A percentile compares a stretch with the other conserved stretches of the same genome.
Conservation (phyloP, 2,888 invertebrate species). For the Darwinula stevensoni region DNA sequence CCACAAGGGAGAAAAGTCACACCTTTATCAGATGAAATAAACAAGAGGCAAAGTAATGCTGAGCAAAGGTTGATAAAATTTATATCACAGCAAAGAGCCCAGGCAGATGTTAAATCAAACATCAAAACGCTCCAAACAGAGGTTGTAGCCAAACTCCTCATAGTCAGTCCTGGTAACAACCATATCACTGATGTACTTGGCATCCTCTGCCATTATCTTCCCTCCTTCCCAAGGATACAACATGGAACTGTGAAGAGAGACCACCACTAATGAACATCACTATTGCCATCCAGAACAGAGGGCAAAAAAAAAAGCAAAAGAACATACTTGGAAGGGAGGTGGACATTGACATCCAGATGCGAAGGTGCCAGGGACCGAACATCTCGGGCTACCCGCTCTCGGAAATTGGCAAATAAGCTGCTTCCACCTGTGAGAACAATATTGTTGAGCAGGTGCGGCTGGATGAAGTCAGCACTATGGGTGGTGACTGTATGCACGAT, state of each 20-base stretch:
- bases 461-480: conserved; percentile 34
- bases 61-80: too few species aligned
- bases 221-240: conserved; percentile 76
- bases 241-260: conserved; percentile 35
- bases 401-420: conserved; percentile 59
- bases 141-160: conserved; percentile 45
- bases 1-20: too few species aligned
- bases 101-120: conserved; percentile 10
- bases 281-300: conserved; percentile 4
- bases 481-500: conserved; percentile 40
- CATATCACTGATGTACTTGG: too few species aligned
- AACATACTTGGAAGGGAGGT: conserved; percentile 30
- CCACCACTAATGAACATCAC: conserved; percentile 13
- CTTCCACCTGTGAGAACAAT: conserved; percentile 51
- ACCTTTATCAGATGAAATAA: too few species aligned
- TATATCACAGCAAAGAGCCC: too few species aligned
- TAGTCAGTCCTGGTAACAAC: conserved; percentile 56
- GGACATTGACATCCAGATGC: conserved; percentile 42
- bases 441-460: conserved; percentile 44
- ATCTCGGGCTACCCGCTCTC: conserved; percentile 42
- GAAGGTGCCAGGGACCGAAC: conserved; percentile 44
- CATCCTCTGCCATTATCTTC: conserved; percentile 31
- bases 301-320: conserved; percentile 8
- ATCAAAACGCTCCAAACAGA: conserved; percentile 21
- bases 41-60: too few species aligned